phyloP scores from a whole-genome alignment of 2,113 vertebrate genomes.

The Nothocercus julius region DNA sequence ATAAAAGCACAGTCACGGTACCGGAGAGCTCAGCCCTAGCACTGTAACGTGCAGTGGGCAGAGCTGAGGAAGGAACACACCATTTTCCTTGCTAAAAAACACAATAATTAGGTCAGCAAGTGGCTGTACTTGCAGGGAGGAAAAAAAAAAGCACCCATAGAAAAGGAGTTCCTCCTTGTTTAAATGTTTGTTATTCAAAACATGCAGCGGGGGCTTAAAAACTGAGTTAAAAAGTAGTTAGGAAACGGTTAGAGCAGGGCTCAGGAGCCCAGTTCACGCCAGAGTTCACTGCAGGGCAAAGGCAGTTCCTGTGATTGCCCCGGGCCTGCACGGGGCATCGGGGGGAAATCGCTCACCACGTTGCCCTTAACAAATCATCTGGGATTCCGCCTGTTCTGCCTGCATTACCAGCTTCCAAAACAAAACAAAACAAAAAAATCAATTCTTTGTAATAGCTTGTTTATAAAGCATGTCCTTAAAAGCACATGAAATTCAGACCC shows the following conservation, averaged over 20 bases:
- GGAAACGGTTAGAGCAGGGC: background rate
- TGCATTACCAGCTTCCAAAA: conserved; percentile 8
- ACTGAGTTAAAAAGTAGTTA: conserved; percentile 36
- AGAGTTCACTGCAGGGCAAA: background rate
- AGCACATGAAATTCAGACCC: conserved; percentile 19
- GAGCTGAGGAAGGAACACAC: conserved; percentile 22
- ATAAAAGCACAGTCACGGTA: background rate
- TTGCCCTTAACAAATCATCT: background rate
- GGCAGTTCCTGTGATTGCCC: background rate
- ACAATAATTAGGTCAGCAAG: conserved; percentile 60
- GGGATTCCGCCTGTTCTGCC: background rate
- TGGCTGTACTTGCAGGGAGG: background rate
- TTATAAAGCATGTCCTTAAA: conserved; percentile 39
- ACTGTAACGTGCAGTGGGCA: background rate
- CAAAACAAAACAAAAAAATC: background rate
- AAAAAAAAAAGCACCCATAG: background rate
- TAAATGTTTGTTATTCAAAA: conserved; percentile 66
- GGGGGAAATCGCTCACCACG: background rate
- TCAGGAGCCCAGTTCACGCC: background rate
- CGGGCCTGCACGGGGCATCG: background rate
- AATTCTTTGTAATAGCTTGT: background rate
- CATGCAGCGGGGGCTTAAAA: conserved; percentile 29
- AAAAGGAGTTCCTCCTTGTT: conserved; percentile 50
- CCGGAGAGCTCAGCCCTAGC: background rate
- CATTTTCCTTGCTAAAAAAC: background rate